These are phyloP conservation scores for Dromas ardeola DNA, from an alignment of 2,113 vertebrate species.

Conservation along the genomic window DNA sequence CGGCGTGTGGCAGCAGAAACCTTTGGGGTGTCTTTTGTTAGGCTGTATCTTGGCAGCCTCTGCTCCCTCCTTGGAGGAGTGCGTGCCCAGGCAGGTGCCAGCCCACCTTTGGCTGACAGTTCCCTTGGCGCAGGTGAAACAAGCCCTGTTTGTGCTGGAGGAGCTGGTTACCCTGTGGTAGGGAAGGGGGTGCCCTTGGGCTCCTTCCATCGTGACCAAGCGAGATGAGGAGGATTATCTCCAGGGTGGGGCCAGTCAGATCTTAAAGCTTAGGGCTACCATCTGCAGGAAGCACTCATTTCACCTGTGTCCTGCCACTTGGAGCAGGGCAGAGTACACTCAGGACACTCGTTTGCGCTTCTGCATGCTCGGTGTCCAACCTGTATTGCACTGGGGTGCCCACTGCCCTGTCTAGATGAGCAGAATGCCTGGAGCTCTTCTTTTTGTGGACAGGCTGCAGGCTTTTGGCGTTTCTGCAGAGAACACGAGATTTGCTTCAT, in stretches of 20 bases:
- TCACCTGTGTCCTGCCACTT: neutral
- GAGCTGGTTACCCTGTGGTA: neutral
- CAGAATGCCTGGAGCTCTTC: neutral
- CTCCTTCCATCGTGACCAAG: neutral
- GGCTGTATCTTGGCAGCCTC: neutral
- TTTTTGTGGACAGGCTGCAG: neutral
- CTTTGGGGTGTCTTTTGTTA: neutral
- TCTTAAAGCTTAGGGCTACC: neutral
- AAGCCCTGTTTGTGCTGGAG: neutral
- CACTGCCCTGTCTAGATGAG: neutral
- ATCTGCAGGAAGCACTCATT: neutral
- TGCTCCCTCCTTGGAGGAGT: neutral
- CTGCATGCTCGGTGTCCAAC: neutral
- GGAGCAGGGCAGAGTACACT: neutral
- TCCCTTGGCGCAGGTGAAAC: neutral
- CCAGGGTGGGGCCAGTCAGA: neutral
- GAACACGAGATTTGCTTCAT: neutral
- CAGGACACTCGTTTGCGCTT: fast-evolving
- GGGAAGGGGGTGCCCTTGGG: neutral
- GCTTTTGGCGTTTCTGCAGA: neutral
- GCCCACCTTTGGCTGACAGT: neutral
- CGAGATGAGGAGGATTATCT: neutral
- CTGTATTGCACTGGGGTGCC: neutral
- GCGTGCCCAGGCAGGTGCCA: neutral
- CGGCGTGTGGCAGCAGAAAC: neutral